A percentile compares a stretch with the other conserved stretches of the same genome.
These are phyloP conservation scores for Phylloscopus trochiloides DNA, from an alignment of 2,113 vertebrate species.

Conservation along the genomic window DNA sequence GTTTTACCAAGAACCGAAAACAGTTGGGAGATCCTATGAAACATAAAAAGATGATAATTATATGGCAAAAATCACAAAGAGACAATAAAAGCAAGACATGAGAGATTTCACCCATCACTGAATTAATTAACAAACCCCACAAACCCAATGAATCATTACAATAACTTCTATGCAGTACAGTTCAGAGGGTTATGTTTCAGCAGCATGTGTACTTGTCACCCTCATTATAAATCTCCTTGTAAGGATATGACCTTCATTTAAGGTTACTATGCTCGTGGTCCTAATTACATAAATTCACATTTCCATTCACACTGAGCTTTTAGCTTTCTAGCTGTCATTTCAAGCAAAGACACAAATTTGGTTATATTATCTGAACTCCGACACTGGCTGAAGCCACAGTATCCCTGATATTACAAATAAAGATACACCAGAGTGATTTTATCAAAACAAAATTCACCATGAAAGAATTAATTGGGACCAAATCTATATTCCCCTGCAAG, in stretches of 20 bases:
- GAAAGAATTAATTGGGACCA: not conserved
- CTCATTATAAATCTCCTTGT: slow-evolving; percentile 9
- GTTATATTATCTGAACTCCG: not conserved
- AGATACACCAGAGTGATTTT: not conserved
- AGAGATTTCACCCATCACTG: not conserved
- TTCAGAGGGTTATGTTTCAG: slow-evolving; percentile 23
- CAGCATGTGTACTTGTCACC: not conserved
- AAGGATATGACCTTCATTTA: not conserved
- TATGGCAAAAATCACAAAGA: not conserved
- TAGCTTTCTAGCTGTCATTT: not conserved
- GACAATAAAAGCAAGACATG: not conserved
- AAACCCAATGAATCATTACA: not conserved
- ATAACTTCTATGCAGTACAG: not conserved
- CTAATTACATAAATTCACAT: slow-evolving; percentile 10
- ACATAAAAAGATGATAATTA: not conserved
- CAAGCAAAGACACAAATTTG: not conserved
- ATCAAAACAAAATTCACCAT: not conserved
- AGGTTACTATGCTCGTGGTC: not conserved
- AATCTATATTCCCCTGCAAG: not conserved
- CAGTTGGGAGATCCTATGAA: not conserved
- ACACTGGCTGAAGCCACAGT: not conserved
- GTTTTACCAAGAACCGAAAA: not conserved
- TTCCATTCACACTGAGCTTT: not conserved
- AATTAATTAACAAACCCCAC: not conserved
- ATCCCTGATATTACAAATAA: not conserved